These are phyloP conservation scores for Oscheius myriophilus DNA, from an alignment of 2,888 invertebrate genomes.

Conservation along the genomic window DNA sequence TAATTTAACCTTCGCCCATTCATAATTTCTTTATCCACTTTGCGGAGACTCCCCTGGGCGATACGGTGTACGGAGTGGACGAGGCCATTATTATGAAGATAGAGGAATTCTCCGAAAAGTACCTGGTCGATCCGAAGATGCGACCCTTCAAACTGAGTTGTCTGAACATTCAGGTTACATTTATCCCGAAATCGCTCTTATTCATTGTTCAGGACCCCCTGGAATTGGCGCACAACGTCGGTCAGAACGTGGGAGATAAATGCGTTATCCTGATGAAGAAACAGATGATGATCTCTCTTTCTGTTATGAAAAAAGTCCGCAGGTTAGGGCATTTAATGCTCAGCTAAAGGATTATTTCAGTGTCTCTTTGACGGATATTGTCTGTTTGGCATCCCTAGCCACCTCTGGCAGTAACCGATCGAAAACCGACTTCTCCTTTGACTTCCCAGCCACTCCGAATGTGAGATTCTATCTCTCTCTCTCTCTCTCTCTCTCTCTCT, in stretches of 20 bases:
- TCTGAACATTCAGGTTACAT: conserved; percentile 23
- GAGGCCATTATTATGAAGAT: background rate
- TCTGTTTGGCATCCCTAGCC: background rate
- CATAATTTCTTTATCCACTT: conserved; percentile 26
- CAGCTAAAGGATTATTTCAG: background rate
- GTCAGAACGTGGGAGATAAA: conserved; percentile 38
- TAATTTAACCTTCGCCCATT: background rate
- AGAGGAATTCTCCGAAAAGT: background rate
- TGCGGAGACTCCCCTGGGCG: conserved; percentile 6
- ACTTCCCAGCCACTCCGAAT: too few species aligned
- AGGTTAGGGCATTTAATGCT: background rate
- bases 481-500: too few species aligned
- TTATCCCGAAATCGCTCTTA: too few species aligned
- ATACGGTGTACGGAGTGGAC: background rate
- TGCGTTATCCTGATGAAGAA: conserved; percentile 18
- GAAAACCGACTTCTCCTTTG: too few species aligned
- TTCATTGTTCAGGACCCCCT: conserved; percentile 51
- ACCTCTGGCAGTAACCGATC: background rate
- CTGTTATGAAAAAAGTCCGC: conserved; percentile 29
- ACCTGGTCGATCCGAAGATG: background rate
- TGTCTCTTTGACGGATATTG: background rate
- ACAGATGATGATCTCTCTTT: conserved; percentile 31
- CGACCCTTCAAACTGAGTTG: conserved; percentile 19
- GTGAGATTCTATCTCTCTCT: too few species aligned
- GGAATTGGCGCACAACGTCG: conserved; percentile 50